These are phyloP conservation scores for Dynastes hyllus DNA, from an alignment of 2,888 invertebrate species.

Conservation along the genomic window DNA sequence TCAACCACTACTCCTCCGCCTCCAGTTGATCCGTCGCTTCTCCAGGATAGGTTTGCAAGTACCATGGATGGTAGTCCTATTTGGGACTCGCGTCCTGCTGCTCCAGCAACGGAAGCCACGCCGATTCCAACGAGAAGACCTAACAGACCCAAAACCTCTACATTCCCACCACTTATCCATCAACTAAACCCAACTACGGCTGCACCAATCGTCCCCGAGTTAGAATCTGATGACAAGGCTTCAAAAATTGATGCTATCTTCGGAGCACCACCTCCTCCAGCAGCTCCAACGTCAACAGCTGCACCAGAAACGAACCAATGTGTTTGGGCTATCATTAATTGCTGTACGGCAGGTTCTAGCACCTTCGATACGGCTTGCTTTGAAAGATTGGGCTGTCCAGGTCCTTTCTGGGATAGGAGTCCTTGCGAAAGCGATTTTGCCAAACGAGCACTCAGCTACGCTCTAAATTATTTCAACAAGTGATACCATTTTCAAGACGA, in stretches of 20 bases:
- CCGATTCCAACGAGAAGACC: slow-evolving; percentile 51
- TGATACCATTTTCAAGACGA: background rate
- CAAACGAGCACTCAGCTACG: slow-evolving; percentile 74
- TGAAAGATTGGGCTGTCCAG: slow-evolving; percentile 81
- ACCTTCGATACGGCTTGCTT: slow-evolving; percentile 78
- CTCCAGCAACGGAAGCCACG: slow-evolving; percentile 40
- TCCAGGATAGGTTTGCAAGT: slow-evolving; percentile 27
- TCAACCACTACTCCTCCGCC: background rate
- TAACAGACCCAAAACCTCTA: slow-evolving; percentile 54
- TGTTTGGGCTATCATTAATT: slow-evolving; percentile 84
- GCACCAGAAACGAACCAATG: slow-evolving; percentile 74
- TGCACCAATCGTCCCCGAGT: background rate
- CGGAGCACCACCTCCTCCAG: slow-evolving; percentile 56
- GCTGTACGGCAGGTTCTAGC: slow-evolving; percentile 76
- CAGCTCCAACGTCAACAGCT: slow-evolving; percentile 59
- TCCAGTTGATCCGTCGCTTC: background rate
- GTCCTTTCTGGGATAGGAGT: slow-evolving; percentile 82
- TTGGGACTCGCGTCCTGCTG: slow-evolving; percentile 61
- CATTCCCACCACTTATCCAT: slow-evolving; percentile 61
- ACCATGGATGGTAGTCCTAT: slow-evolving; percentile 57
- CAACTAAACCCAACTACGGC: slow-evolving; percentile 24
- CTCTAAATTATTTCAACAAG: slow-evolving; percentile 65
- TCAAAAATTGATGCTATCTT: too few relatives aligned
- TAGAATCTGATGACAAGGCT: too few relatives aligned
- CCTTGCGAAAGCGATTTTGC: slow-evolving; percentile 80